phyloP scores from a whole-genome alignment of 2,888 invertebrate genomes.

The Chloromyia formosa region DNA sequence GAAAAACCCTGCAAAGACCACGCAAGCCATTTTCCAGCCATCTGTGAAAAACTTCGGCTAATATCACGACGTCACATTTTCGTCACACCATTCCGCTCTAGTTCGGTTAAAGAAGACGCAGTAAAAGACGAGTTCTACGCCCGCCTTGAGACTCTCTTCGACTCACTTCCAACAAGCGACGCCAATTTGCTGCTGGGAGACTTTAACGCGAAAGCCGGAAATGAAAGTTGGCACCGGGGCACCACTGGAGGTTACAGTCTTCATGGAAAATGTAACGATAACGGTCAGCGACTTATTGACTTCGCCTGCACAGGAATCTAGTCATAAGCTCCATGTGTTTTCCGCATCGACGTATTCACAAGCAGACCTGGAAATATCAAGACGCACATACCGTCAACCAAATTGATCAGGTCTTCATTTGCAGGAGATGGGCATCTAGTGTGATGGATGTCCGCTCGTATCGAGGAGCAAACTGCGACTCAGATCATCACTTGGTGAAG shows the following conservation, averaged over 20 bases:
- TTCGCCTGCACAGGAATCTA: background rate
- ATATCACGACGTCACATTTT: too few species aligned
- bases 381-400: background rate
- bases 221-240: background rate
- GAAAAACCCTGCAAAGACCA: too few species aligned
- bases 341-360: background rate
- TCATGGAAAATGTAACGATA: background rate
- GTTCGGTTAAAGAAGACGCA: conserved; percentile 1
- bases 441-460: background rate
- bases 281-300: conserved; percentile 14
- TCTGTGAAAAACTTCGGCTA: too few species aligned
- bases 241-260: conserved; percentile 20
- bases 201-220: conserved; percentile 15
- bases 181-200: conserved; percentile 8
- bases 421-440: background rate
- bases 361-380: background rate
- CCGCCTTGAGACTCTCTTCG: background rate
- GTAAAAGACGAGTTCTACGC: background rate
- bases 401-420: background rate
- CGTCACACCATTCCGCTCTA: too few species aligned
- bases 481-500: background rate
- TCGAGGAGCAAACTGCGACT: background rate
- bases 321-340: background rate
- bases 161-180: conserved; percentile 11
- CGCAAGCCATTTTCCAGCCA: too few species aligned